phyloP scores from a whole-genome alignment of 2,888 invertebrate species.

The Meghimatium bilineatum region DNA sequence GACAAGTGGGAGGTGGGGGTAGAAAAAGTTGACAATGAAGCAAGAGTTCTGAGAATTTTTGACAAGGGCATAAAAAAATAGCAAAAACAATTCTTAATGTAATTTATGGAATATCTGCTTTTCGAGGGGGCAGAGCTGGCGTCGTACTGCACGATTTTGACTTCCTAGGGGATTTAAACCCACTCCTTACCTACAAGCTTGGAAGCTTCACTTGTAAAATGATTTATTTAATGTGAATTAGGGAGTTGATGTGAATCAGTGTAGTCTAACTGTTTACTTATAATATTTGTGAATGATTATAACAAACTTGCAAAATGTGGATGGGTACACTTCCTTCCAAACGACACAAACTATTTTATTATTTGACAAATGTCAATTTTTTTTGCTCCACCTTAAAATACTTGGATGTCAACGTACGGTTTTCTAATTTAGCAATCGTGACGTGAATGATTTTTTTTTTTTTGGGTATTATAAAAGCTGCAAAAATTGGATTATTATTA shows the following conservation, averaged over 20 bases:
- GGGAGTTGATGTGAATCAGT: not conserved
- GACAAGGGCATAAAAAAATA: too few species aligned
- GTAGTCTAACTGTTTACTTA: not conserved
- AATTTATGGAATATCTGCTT: too few species aligned
- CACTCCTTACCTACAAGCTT: too few species aligned
- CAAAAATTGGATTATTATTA: not conserved
- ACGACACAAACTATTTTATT: not conserved
- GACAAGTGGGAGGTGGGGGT: too few species aligned
- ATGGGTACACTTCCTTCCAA: not conserved
- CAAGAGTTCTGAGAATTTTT: too few species aligned
- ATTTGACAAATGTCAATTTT: conserved; percentile 6
- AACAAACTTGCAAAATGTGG: not conserved
- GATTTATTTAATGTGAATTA: too few species aligned
- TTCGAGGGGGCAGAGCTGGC: too few species aligned
- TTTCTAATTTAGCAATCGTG: not conserved
- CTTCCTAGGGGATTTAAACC: too few species aligned
- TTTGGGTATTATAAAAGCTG: not conserved
- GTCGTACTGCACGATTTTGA: too few species aligned
- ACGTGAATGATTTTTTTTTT: not conserved
- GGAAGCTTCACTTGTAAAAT: too few species aligned
- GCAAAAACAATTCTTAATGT: too few species aligned
- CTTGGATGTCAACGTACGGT: not conserved
- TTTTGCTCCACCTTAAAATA: conserved; percentile 1
- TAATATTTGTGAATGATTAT: not conserved
- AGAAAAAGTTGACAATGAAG: too few species aligned